Conservation (phyloP, 2,888 invertebrate species). For the Dione juno region DNA sequence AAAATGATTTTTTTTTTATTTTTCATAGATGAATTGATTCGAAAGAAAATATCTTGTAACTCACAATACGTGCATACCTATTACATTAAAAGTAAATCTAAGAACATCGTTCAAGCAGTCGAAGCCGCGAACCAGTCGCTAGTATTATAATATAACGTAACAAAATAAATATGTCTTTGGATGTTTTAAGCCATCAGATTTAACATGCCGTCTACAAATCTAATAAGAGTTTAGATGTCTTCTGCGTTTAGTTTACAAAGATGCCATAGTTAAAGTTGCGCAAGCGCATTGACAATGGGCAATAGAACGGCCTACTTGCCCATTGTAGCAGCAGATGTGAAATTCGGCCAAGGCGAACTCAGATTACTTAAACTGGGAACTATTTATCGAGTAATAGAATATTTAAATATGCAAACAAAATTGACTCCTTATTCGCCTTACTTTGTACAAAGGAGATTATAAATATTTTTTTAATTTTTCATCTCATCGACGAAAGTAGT, state of each 20-base stretch:
- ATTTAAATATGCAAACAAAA: not conserved
- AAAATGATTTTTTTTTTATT: too few species aligned
- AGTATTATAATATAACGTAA: too few species aligned
- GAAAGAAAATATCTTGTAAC: too few species aligned
- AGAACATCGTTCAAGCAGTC: too few species aligned
- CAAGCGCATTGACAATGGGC: constrained; percentile 68
- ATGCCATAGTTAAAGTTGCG: constrained; percentile 48
- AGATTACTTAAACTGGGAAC: constrained; percentile 48
- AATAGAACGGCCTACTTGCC: constrained; percentile 67
- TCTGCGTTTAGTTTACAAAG: constrained; percentile 4
- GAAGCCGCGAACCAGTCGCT: too few species aligned
- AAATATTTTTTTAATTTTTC: too few species aligned
- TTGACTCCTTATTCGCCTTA: not conserved
- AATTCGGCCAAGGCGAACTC: constrained; percentile 74
- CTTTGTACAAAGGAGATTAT: too few species aligned
- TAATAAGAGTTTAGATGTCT: constrained; percentile 2
- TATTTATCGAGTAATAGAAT: not conserved
- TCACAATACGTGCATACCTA: too few species aligned
- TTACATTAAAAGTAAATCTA: too few species aligned
- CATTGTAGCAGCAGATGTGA: constrained; percentile 74
- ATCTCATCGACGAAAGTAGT: too few species aligned
- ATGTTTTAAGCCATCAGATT: not conserved
- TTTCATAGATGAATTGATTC: too few species aligned
- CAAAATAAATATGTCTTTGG: not conserved
- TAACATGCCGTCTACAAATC: not conserved